Evolutionary conservation across 2,888 invertebrate genomes (phyloP), one percentile per base, ranked within the genome.

Genomic region (Cheilosia pagana): DNA sequence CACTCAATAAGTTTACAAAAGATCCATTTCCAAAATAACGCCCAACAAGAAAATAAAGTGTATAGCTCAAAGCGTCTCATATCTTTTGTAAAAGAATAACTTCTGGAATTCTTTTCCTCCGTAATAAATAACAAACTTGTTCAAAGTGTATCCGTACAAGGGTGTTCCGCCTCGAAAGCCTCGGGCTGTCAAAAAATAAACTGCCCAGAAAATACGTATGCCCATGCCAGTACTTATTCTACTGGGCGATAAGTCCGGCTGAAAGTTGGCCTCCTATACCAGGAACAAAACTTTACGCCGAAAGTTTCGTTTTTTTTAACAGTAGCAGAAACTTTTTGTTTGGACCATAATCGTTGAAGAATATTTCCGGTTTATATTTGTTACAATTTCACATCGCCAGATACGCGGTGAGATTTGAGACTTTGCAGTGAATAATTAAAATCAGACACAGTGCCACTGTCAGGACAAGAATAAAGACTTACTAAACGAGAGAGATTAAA

Each of bases 401-500:
- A 28, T 28, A 8, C 7, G 45, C 25, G 7, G 7, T 45, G 45
- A 7, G 7, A n/a, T 5, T 43, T 19, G 25, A 41, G 8, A 21
- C 8, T 43, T 28, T 6, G 12, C 6, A 48, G 14, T 48, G 50
- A 35, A 14, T 63, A 63, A 63, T 41, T 48, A 19, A 63, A 63
- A 21, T 63, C 63, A 63, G 35, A 35, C 21, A 25, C 12, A 14
- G 52, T 28, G 28, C 52, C 71, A 60, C 28, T 28, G 41, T 53
- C 53, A 52, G 14, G 35, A 53, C 72, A 72, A 53, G 16, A 31
- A 31, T 65, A 52, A 65, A 48, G 39, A 59, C 67, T 43, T 31
- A 52, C 57, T 67, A 59, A 75, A 43, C 75, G 55, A 41, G 25
- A 39, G 31, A 60, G 67, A 76, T 76, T 76, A 76, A 76, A 67